Evolutionary conservation across 2,888 invertebrate species (phyloP).

Genomic region (Hypsopygia costalis): DNA sequence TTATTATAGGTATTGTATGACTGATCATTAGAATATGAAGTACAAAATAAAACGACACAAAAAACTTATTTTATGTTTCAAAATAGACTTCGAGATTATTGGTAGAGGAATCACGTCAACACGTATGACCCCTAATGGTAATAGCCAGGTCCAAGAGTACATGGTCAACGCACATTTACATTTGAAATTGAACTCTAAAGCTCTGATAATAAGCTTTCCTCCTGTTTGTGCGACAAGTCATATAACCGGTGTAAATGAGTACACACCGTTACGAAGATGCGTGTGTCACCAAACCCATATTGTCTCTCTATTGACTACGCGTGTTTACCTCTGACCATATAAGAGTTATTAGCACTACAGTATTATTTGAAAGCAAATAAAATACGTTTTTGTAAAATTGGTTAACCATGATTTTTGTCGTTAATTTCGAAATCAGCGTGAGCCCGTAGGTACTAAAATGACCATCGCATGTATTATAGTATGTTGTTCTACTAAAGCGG

Average conservation of each 20-base stretch:
- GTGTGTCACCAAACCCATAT: conserved; percentile 63
- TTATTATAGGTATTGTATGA: no score
- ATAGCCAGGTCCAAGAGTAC: conserved; percentile 22
- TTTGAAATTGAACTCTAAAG: conserved; percentile 33
- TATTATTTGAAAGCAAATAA: neutral
- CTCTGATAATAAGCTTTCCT: conserved; percentile 19
- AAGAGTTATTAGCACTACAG: conserved; percentile 12
- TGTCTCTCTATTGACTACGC: conserved; percentile 47
- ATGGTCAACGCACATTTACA: conserved; percentile 1
- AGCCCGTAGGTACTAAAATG: no score
- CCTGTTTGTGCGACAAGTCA: conserved; percentile 17
- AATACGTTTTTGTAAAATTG: no score
- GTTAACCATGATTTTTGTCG: neutral
- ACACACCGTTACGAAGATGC: conserved; percentile 58
- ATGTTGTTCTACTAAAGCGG: no score
- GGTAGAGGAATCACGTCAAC: conserved; percentile 58
- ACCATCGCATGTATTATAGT: no score
- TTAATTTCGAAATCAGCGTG: conserved; percentile 2
- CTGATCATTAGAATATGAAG: no score
- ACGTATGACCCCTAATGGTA: conserved; percentile 49
- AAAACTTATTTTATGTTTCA: neutral
- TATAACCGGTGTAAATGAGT: conserved; percentile 54
- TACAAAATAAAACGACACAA: neutral
- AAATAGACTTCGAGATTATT: conserved; percentile 22
- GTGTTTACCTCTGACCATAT: conserved; percentile 44